These are phyloP conservation scores for Harpalus rufipes DNA, from an alignment of 2,888 invertebrate species.

Conservation along the genomic window DNA sequence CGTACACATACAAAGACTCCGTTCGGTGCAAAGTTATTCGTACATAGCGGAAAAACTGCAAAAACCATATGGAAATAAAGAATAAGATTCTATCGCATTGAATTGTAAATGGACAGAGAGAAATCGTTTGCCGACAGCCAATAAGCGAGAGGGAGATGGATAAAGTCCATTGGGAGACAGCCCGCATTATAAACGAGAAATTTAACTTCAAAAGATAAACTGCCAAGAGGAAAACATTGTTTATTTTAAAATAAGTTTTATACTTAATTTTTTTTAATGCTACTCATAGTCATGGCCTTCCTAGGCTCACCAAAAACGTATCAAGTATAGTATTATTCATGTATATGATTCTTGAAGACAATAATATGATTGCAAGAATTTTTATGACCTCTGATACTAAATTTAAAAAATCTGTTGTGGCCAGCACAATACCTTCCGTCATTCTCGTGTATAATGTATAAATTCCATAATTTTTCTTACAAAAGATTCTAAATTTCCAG, in stretches of 20 bases:
- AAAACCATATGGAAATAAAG: constrained; percentile 54
- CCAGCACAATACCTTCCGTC: too few species aligned
- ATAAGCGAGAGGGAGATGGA: constrained; percentile 35
- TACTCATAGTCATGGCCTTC: too few species aligned
- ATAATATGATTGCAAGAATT: too few species aligned
- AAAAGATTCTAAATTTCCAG: too few species aligned
- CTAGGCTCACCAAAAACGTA: too few species aligned
- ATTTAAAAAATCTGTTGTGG: too few species aligned
- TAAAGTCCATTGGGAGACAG: constrained; percentile 24
- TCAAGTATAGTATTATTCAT: too few species aligned
- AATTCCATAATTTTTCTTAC: too few species aligned
- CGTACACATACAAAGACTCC: constrained; percentile 13
- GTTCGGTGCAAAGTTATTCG: constrained; percentile 15
- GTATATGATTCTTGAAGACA: too few species aligned
- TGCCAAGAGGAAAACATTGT: neutral
- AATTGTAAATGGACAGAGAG: constrained; percentile 41
- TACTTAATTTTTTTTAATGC: too few species aligned
- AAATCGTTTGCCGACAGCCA: constrained; percentile 29
- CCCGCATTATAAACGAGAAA: constrained; percentile 30
- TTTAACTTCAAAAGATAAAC: constrained; percentile 38
- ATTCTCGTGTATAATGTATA: too few species aligned
- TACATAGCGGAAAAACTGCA: constrained; percentile 19
- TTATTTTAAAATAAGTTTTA: constrained; percentile 1
- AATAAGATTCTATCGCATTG: constrained; percentile 57
- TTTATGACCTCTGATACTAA: too few species aligned